Evolutionary conservation across 1,140 invertebrate species (phyloP).

Genomic region (Cotesia typhae): DNA sequence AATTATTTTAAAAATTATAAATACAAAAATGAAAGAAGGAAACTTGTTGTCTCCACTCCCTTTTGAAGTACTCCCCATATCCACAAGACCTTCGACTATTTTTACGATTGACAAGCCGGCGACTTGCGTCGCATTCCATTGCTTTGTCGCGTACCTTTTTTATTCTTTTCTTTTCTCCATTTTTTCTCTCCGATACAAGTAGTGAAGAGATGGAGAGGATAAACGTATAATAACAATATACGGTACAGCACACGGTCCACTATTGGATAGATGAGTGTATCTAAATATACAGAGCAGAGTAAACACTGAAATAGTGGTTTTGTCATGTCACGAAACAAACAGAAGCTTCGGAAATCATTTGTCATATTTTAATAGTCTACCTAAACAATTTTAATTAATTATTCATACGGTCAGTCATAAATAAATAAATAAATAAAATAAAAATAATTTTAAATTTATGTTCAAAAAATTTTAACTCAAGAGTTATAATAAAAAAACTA

Average conservation of each 20-base stretch:
- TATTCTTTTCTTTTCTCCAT: slow-evolving; percentile 1
- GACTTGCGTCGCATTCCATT: slow-evolving; percentile 26
- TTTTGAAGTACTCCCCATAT: slow-evolving; percentile 1
- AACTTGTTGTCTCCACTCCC: slow-evolving; percentile 9
- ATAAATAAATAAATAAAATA: not conserved
- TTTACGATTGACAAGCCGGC: slow-evolving; percentile 36
- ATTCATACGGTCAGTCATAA: not conserved
- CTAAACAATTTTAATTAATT: not conserved
- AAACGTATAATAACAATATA: too few species aligned
- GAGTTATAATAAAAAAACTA: not conserved
- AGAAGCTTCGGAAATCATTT: slow-evolving; percentile 14
- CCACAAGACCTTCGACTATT: slow-evolving; percentile 35
- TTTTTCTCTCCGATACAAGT: not conserved
- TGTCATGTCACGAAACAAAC: not conserved
- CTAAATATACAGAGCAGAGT: too few species aligned
- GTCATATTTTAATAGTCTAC: slow-evolving; percentile 19
- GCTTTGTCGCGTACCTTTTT: slow-evolving; percentile 22
- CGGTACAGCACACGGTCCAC: too few species aligned
- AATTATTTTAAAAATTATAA: too few species aligned
- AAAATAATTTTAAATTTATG: not conserved
- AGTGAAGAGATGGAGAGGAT: not conserved
- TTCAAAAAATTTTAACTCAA: not conserved
- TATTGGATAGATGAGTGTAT: too few species aligned
- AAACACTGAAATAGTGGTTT: not conserved
- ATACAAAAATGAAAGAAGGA: too few species aligned